Percentiles rank a stretch among this genome's conserved stretches.
Evolutionary conservation across 1,140 invertebrate species (phyloP).

Genomic region (fruit fly (Drosophila melanogaster)): DNA sequence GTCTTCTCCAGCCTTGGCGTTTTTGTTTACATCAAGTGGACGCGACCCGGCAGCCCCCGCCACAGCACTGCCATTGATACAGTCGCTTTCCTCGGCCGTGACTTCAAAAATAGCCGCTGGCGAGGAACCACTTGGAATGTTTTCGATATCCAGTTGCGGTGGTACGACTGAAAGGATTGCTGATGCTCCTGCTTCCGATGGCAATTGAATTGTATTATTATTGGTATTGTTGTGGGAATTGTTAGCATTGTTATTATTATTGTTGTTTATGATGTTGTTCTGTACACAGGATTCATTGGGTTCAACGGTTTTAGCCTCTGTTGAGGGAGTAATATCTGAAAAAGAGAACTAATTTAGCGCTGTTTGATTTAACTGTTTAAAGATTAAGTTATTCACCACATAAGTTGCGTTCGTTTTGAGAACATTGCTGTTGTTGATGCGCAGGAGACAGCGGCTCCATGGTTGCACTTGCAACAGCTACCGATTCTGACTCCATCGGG

Average conservation of each 20-base stretch:
- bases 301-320: slow-evolving; percentile 82
- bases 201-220: slow-evolving; percentile 46
- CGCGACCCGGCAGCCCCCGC: slow-evolving; percentile 45
- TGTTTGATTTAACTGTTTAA: neutral
- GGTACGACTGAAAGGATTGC: slow-evolving; percentile 9
- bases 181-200: slow-evolving; percentile 8
- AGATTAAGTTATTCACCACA: slow-evolving; percentile 49
- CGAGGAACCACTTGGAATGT: slow-evolving; percentile 19
- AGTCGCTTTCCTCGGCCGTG: slow-evolving; percentile 76
- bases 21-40: slow-evolving; percentile 76
- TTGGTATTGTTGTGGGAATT: slow-evolving; percentile 66
- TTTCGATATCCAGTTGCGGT: neutral
- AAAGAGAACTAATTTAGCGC: neutral
- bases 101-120: slow-evolving; percentile 66
- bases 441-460: slow-evolving; percentile 48
- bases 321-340: slow-evolving; percentile 79
- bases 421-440: slow-evolving; percentile 64
- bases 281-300: slow-evolving; percentile 81
- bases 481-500: slow-evolving; percentile 1
- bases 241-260: slow-evolving; percentile 50
- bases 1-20: slow-evolving; percentile 64
- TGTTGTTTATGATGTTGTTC: slow-evolving; percentile 58
- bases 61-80: slow-evolving; percentile 51
- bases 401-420: slow-evolving; percentile 78
- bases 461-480: neutral